Evolutionary conservation across 2,113 vertebrate species (phyloP).

Genomic region (Anolis carolinensis): DNA sequence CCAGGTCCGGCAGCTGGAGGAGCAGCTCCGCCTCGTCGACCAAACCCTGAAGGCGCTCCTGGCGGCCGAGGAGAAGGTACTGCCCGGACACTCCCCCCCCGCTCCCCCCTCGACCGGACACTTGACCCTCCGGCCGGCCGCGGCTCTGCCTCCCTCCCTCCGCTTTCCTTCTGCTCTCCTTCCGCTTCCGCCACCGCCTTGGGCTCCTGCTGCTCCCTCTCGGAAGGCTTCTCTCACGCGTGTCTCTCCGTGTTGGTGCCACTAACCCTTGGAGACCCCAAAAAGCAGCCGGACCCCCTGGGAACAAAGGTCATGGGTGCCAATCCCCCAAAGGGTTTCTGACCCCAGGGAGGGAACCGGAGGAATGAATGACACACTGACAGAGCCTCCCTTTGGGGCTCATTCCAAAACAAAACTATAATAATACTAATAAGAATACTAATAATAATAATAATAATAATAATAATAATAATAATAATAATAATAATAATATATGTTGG

Average conservation of each 20-base stretch:
- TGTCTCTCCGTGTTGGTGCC: conserved; percentile 67
- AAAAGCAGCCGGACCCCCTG: conserved; percentile 75
- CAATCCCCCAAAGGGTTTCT: not conserved
- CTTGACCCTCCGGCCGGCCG: not conserved
- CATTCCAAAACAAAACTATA: no score
- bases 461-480: no score
- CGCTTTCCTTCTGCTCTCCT: not conserved
- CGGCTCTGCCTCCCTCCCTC: no score
- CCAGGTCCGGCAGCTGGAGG: conserved; percentile 86
- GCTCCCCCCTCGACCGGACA: no score
- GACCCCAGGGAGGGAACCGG: no score
- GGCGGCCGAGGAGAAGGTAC: conserved; percentile 92
- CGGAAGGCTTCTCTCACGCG: conserved; percentile 68
- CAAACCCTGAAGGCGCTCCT: conserved; percentile 95
- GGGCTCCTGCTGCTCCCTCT: conserved; percentile 52
- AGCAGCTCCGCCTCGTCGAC: conserved; percentile 93
- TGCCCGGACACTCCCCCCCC: conserved; percentile 59
- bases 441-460: no score
- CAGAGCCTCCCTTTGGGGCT: no score
- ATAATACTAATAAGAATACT: no score
- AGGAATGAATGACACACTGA: no score
- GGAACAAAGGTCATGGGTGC: not conserved
- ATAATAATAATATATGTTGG: no score
- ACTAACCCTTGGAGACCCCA: conserved; percentile 49
- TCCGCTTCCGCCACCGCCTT: no score